Percentiles rank a stretch among this genome's conserved stretches.
Evolutionary conservation across 2,113 vertebrate species (phyloP).

Genomic region (Hypocryptadius cinnamomeus): DNA sequence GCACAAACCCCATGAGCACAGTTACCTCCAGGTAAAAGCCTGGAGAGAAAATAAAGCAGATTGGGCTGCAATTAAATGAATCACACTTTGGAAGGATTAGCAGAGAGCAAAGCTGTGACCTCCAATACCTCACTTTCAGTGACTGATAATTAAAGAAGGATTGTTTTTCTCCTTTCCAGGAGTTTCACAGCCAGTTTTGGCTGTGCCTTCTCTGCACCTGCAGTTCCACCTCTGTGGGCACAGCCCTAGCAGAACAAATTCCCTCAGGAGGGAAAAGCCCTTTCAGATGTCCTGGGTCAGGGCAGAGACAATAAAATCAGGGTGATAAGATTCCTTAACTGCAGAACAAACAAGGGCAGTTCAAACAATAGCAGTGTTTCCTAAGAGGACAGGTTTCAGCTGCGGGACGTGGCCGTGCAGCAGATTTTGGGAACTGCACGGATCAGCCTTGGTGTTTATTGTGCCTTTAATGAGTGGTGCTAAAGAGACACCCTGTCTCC

Average conservation of each 20-base stretch:
- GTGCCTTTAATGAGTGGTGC: background rate
- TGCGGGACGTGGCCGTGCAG: background rate
- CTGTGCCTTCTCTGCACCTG: background rate
- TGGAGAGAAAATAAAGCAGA: background rate
- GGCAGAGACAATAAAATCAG: background rate
- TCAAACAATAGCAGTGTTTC: background rate
- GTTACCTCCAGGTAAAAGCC: background rate
- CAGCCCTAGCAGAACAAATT: background rate
- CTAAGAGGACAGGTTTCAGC: background rate
- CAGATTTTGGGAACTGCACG: background rate
- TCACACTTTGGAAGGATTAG: background rate
- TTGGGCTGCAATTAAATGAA: background rate
- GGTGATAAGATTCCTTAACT: constrained; percentile 19
- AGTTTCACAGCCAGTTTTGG: background rate
- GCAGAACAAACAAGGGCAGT: constrained; percentile 12
- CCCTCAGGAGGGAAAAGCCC: background rate
- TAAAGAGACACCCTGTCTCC: background rate
- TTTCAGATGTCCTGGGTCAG: constrained; percentile 1
- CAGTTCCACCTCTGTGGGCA: background rate
- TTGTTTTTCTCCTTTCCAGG: background rate
- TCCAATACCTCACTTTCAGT: background rate
- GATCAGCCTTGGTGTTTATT: background rate
- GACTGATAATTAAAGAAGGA: background rate
- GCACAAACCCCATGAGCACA: accelerated
- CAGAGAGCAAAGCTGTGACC: background rate